Percentiles rank a stretch among this genome's conserved stretches.
phyloP scores from a whole-genome alignment of 2,888 invertebrate genomes.

The Mimumesa dahlbomi region DNA sequence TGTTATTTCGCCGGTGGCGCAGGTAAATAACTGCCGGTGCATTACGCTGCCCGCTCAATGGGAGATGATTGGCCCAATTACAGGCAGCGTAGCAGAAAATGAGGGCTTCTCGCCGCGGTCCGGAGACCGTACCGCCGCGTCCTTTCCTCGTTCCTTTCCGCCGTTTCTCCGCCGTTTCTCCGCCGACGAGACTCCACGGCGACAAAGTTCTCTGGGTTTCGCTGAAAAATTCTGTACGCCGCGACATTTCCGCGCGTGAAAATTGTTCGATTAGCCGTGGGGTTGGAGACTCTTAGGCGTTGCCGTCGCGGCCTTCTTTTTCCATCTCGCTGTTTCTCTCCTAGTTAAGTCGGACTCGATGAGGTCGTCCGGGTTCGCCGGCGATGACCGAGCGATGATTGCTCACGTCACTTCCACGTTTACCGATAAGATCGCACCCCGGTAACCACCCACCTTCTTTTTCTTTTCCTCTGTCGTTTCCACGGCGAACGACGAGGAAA shows the following conservation, averaged over 20 bases:
- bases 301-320: no score
- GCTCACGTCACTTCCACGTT: conserved; percentile 70
- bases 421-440: conserved; percentile 69
- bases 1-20: conserved; percentile 38
- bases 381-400: conserved; percentile 70
- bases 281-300: no score
- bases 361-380: conserved; percentile 63
- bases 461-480: neutral
- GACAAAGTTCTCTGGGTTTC: no score
- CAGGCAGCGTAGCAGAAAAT: conserved; percentile 72
- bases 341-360: no score
- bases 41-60: conserved; percentile 62
- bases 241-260: no score
- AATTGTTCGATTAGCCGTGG: no score
- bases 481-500: conserved; percentile 13
- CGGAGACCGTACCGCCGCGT: conserved; percentile 17
- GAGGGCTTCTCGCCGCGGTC: conserved; percentile 52
- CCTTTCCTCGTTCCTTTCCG: no score
- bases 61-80: conserved; percentile 76
- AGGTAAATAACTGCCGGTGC: conserved; percentile 57
- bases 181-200: no score
- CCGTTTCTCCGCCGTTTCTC: no score
- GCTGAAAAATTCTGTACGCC: no score
- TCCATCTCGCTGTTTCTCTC: no score
- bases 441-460: conserved; percentile 46